These are phyloP conservation scores for Rhyacichthys aspro DNA, from an alignment of 2,797 vertebrate species.

Conservation along the genomic window DNA sequence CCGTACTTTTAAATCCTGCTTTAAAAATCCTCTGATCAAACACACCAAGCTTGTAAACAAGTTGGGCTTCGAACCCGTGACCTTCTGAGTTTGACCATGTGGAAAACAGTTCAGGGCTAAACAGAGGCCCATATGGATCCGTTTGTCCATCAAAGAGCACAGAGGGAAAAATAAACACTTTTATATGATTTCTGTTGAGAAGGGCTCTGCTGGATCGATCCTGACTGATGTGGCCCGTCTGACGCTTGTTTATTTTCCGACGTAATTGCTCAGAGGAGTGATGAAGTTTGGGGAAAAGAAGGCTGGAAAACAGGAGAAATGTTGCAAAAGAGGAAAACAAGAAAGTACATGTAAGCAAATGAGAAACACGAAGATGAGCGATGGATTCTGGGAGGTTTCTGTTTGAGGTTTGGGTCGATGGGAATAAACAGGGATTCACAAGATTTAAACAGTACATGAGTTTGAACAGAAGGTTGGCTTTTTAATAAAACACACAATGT, in stretches of 20 bases:
- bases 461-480: not conserved
- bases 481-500: no score
- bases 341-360: constrained; percentile 25
- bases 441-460: not conserved
- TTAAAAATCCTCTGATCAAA: constrained; percentile 28
- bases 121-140: constrained; percentile 63
- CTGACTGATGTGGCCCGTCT: constrained; percentile 56
- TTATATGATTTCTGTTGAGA: constrained; percentile 53
- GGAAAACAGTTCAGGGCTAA: constrained; percentile 56
- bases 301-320: not conserved
- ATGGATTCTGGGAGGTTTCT: constrained; percentile 11
- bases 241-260: constrained; percentile 53
- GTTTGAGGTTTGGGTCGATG: constrained; percentile 20
- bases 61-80: constrained; percentile 44
- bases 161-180: constrained; percentile 68
- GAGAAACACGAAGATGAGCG: constrained; percentile 16
- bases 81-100: constrained; percentile 35
- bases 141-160: constrained; percentile 66
- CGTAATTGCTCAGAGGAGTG: constrained; percentile 46
- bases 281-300: constrained; percentile 16
- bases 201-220: constrained; percentile 23
- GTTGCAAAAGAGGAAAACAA: not conserved
- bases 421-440: constrained; percentile 17
- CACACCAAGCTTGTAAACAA: constrained; percentile 32
- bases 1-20: constrained; percentile 14